Conservation (phyloP, 2,113 vertebrate species). For the Cavia aperea region DNA sequence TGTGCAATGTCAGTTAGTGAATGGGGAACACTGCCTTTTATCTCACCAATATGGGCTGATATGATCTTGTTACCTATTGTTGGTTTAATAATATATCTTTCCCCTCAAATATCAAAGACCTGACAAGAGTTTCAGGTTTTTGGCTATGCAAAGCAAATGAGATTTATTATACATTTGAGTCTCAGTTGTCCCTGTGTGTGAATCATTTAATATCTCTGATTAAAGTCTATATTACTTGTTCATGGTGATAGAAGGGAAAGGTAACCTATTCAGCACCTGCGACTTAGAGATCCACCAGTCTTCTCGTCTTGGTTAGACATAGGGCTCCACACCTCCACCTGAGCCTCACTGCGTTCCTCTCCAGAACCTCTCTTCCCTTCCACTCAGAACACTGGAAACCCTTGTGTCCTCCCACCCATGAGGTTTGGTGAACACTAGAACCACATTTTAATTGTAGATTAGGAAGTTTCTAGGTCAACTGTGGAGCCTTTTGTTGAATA, state of each 20-base stretch:
- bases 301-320: not conserved
- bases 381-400: not conserved
- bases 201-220: not conserved
- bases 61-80: not conserved
- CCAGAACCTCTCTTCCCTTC: not conserved
- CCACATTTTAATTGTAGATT: not conserved
- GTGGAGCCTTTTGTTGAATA: conserved; percentile 13
- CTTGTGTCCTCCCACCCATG: not conserved
- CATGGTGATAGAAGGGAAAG: not conserved
- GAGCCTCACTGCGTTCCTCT: not conserved
- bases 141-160: not conserved
- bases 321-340: not conserved
- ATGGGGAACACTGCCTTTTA: not conserved
- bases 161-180: not conserved
- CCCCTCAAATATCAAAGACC: not conserved
- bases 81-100: not conserved
- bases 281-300: not conserved
- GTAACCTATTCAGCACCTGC: not conserved
- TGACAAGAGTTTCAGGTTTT: not conserved
- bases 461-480: not conserved
- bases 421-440: not conserved
- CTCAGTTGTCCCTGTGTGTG: not conserved
- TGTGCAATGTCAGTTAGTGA: not conserved
- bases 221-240: not conserved
- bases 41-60: not conserved